These are phyloP conservation scores for Strongylocentrotus purpuratus DNA, from an alignment of 35 echinoderm and acorn worm genomes.

Conservation along the genomic window DNA sequence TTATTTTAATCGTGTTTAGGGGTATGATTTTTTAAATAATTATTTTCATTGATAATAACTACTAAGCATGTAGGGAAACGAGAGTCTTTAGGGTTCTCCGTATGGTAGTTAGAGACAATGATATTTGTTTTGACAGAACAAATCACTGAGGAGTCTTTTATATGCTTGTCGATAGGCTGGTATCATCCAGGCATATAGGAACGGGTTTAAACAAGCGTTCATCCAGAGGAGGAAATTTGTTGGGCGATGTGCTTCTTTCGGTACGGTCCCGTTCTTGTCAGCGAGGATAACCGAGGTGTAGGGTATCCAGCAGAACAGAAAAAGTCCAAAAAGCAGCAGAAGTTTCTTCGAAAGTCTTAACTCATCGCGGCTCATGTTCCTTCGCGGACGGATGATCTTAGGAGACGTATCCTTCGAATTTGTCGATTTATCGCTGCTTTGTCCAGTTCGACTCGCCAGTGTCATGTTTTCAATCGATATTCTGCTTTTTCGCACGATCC, in stretches of 20 bases:
- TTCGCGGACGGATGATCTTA: neutral
- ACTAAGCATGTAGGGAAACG: too few relatives aligned
- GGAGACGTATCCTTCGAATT: neutral
- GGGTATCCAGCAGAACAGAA: slow-evolving; percentile 73
- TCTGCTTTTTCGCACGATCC: slow-evolving; percentile 47
- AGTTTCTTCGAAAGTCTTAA: slow-evolving; percentile 61
- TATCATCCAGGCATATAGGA: slow-evolving; percentile 75
- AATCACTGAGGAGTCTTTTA: slow-evolving; percentile 45
- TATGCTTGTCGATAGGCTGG: slow-evolving; percentile 63
- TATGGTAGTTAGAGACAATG: neutral
- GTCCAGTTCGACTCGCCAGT: neutral
- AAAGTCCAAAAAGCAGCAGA: slow-evolving; percentile 57
- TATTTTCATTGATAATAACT: too few relatives aligned
- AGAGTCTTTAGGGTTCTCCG: neutral
- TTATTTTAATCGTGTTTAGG: too few relatives aligned
- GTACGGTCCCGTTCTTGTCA: slow-evolving; percentile 47
- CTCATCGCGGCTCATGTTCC: slow-evolving; percentile 59
- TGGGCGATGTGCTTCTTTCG: slow-evolving; percentile 44
- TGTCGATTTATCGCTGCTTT: neutral
- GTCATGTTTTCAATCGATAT: slow-evolving; percentile 32
- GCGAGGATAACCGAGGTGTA: slow-evolving; percentile 62
- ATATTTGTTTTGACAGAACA: neutral
- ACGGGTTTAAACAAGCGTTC: slow-evolving; percentile 69
- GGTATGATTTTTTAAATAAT: too few relatives aligned
- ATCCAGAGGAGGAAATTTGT: slow-evolving; percentile 63